Evolutionary conservation across 2,797 vertebrate genomes (phyloP), one percentile per base, ranked within the genome.

Genomic region (Argentina silus): DNA sequence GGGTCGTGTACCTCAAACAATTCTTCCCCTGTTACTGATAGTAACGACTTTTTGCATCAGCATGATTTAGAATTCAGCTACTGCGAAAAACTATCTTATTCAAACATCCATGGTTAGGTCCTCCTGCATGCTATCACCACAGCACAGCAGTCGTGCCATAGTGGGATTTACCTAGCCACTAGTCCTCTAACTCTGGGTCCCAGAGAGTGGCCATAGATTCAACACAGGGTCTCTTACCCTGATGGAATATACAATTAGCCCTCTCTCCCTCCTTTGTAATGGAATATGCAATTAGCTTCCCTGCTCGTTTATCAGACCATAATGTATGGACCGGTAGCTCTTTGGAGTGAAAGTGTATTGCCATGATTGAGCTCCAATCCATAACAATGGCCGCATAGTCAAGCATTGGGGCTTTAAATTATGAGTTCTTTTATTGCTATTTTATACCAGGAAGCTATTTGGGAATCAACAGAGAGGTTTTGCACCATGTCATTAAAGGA

Each of bases 351-450:
- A 81, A 79, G 78, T 78, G 74, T 75, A 68, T 73, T 61, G 43
- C 78, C 78, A 70, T 86, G 84, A 89, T 87, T 81, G 77, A 84
- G 76, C 74, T 83, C 79, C 84, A 75, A 75, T 85, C 79, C 73
- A 75, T 81, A 87, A 88, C 85, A 86, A 86, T 86, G 79, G 77
- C 74, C 48, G 79, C 19, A 12, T 75, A 78, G 74, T 78, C 67
- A 75, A 69, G 79, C 69, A 23, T 42, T 47, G 19, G 27, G 57
- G 64, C 62, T 77, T 77, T 86, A 79, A 83, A 81, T 86, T 83
- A 85, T 47, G n/a, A 44, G 56, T 55, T 63, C 55, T 59, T 62
- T 78, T 68, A 73, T 66, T 15, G 45, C 63, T 55, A 73, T 60
- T 78, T 60, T 63, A 70, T 70, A 64, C 61, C 64, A 80, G 76